Conservation (phyloP, 1,140 invertebrate genomes). For the Drosophila fuyamai region DNA sequence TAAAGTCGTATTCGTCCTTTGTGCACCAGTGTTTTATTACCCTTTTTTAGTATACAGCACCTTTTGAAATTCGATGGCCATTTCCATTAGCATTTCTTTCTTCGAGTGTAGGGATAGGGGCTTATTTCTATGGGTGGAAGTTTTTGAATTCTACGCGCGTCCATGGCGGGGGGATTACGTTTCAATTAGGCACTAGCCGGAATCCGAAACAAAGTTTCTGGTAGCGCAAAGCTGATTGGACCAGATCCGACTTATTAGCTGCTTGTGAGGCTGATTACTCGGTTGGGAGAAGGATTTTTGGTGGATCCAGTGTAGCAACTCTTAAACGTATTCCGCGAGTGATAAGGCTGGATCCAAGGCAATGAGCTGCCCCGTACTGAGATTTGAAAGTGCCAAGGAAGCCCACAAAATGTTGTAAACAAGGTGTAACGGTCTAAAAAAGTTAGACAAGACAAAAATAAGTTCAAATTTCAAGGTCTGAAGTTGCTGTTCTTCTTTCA, state of each 20-base stretch:
- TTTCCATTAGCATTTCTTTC: background rate
- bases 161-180: constrained; percentile 51
- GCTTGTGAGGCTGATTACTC: background rate
- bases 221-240: constrained; percentile 28
- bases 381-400: too few relatives aligned
- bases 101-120: background rate
- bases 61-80: background rate
- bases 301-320: background rate
- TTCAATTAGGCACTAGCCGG: constrained; percentile 61
- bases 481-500: too few relatives aligned
- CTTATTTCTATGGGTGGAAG: constrained; percentile 13
- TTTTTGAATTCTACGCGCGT: constrained; percentile 30
- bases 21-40: too few relatives aligned
- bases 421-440: too few relatives aligned
- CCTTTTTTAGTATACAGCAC: too few relatives aligned
- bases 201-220: constrained; percentile 8
- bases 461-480: too few relatives aligned
- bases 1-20: too few relatives aligned
- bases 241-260: constrained; percentile 27
- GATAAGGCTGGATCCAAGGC: too few relatives aligned
- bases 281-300: background rate
- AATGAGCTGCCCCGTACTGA: too few relatives aligned
- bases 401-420: too few relatives aligned
- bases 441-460: too few relatives aligned
- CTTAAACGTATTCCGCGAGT: too few relatives aligned